Conservation (phyloP, 2,113 vertebrate genomes). For the Eulacestoma nigropectus region DNA sequence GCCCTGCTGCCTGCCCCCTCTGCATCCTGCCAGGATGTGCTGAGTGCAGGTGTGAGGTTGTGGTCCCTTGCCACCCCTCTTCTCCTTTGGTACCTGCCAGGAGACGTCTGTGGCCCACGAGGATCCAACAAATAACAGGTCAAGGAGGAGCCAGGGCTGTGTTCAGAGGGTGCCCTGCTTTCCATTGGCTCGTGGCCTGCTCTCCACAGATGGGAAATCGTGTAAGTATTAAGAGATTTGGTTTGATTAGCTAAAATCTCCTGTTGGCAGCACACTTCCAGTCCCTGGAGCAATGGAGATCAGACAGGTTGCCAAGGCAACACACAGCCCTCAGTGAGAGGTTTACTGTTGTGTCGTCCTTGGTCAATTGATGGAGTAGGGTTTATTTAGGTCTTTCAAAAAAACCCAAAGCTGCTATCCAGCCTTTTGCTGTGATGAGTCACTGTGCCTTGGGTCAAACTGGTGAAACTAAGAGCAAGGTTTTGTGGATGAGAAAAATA, state of each 20-base stretch:
- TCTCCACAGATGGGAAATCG: neutral
- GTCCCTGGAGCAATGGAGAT: constrained; percentile 49
- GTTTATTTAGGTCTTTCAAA: constrained; percentile 59
- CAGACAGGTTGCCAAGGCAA: constrained; percentile 68
- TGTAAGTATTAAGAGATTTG: constrained; percentile 45
- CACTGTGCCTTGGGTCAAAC: constrained; percentile 42
- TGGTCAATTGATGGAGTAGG: constrained; percentile 61
- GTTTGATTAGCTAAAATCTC: constrained; percentile 54
- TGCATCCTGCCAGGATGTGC: neutral
- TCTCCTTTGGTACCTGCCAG: neutral
- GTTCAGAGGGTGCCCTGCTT: neutral
- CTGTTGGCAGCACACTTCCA: constrained; percentile 43
- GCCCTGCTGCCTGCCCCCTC: neutral
- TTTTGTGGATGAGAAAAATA: constrained; percentile 20
- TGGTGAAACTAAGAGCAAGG: neutral
- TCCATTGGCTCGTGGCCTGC: neutral
- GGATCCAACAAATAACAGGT: neutral
- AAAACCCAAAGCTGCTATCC: constrained; percentile 19
- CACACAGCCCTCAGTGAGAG: constrained; percentile 32
- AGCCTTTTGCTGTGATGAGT: constrained; percentile 51
- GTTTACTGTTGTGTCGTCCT: constrained; percentile 64
- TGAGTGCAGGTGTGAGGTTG: neutral
- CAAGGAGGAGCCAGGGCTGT: neutral
- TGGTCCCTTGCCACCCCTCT: neutral
- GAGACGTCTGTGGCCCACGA: neutral